Evolutionary conservation across 2,113 vertebrate genomes (phyloP).

Genomic region (Mola mola): DNA sequence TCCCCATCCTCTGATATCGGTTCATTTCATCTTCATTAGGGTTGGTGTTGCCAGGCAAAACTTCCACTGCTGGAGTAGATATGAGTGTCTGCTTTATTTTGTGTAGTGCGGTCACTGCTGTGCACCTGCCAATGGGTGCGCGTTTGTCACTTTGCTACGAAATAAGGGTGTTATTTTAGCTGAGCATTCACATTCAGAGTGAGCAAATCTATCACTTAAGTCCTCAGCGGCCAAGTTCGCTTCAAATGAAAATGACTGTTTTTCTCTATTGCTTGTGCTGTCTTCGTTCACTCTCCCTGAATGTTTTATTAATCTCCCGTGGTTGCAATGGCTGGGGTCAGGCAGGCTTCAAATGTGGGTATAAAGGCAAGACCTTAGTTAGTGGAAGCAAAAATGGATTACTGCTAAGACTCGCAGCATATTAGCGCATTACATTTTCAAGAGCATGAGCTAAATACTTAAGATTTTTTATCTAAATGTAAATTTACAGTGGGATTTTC

Average conservation of each 20-base stretch:
- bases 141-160: neutral
- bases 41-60: slow-evolving; percentile 20
- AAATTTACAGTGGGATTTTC: neutral
- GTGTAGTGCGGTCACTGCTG: neutral
- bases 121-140: slow-evolving; percentile 2
- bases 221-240: neutral
- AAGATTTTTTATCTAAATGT: neutral
- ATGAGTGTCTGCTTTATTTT: slow-evolving; percentile 21
- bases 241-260: slow-evolving; percentile 1
- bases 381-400: no score
- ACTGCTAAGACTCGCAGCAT: neutral
- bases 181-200: no score
- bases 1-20: slow-evolving; percentile 21
- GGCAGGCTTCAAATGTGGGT: slow-evolving; percentile 26
- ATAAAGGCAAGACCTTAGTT: slow-evolving; percentile 5
- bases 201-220: no score
- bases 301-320: slow-evolving; percentile 9
- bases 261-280: slow-evolving; percentile 3
- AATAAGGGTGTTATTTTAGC: neutral
- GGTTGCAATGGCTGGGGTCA: slow-evolving; percentile 3
- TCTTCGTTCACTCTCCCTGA: slow-evolving; percentile 11
- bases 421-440: neutral
- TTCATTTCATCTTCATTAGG: slow-evolving; percentile 39
- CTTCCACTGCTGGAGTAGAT: neutral
- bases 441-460: neutral